phyloP scores from a whole-genome alignment of 1,140 invertebrate species.

The Drosophila carrolli region DNA sequence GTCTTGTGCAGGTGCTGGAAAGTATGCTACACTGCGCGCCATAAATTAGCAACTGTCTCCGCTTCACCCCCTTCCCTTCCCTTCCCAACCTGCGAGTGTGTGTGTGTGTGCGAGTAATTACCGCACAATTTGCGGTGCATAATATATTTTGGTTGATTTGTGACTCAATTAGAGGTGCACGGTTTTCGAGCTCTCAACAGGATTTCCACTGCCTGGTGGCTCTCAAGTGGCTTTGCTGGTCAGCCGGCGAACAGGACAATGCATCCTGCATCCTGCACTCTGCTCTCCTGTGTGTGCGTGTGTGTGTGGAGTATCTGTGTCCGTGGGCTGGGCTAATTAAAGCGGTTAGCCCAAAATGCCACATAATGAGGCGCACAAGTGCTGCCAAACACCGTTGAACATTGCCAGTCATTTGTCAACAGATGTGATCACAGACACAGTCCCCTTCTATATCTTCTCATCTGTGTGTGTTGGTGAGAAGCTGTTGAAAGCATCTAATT shows the following conservation, averaged over 20 bases:
- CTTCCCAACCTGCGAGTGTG: slow-evolving; percentile 12
- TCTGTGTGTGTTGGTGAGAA: slow-evolving; percentile 25
- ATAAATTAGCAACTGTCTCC: slow-evolving; percentile 71
- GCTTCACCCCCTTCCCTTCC: not conserved
- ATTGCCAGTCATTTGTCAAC: slow-evolving; percentile 79
- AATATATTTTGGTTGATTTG: slow-evolving; percentile 84
- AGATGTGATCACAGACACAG: slow-evolving; percentile 37
- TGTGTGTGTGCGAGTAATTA: slow-evolving; percentile 58
- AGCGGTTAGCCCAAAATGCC: slow-evolving; percentile 78
- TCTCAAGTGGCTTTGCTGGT: slow-evolving; percentile 75
- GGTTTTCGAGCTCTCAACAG: slow-evolving; percentile 38
- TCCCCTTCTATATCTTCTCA: slow-evolving; percentile 6
- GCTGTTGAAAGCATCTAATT: slow-evolving; percentile 78
- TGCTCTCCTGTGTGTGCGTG: slow-evolving; percentile 15
- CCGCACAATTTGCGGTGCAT: slow-evolving; percentile 72
- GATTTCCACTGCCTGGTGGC: slow-evolving; percentile 57
- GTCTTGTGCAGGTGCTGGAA: slow-evolving; percentile 66
- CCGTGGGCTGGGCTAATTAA: slow-evolving; percentile 68
- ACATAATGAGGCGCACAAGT: slow-evolving; percentile 82
- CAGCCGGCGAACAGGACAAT: slow-evolving; percentile 52
- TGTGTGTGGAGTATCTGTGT: slow-evolving; percentile 7
- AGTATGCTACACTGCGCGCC: slow-evolving; percentile 70
- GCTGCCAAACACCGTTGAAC: slow-evolving; percentile 81
- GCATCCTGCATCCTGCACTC: slow-evolving; percentile 59
- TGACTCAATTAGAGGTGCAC: slow-evolving; percentile 82